Evolutionary conservation across 1,140 invertebrate species (phyloP), one percentile per base, ranked within the genome.

Genomic region (Nixonia krombeini): DNA sequence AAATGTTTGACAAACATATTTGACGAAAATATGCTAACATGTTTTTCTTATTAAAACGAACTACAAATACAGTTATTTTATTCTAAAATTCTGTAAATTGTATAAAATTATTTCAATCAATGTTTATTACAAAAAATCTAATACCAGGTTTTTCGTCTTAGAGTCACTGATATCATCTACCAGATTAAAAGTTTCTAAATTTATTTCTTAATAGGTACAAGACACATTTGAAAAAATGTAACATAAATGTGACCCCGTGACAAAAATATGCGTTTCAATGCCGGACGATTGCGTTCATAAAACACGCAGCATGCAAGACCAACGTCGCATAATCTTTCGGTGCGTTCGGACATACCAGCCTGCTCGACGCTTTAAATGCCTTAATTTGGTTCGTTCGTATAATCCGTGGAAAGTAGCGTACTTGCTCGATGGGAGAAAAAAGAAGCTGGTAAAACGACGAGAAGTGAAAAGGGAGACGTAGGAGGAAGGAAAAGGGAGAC

Each of bases 341-440:
- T 45, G 50, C 59, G 55, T 53, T 69, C 53, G 55, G 52, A 72
- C 56, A 41, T 67, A 61, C 44, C 13, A 41, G 45, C 55, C 53
- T 64, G 56, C 67, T 47, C 52, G 61, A 66, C 71, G 75, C 70
- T 58, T 78, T 79, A 77, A 78, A 72, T 75, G 61, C 70, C 69
- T 77, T 76, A 77, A 78, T 79, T 78, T 77, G 70, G 71, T 76
- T 75, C 71, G 55, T 74, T 73, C 73, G 62, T 70, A 74, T 77
- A 78, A 78, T 78, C 73, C 70, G 58, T 45, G 17, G 7, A 42
- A 44, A 49, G 33, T 13, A 42, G 40, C 17, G 25, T 45, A 8
- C 26, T 49, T 13, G 33, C 33, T 16, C 23, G 46, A 52, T 15
- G 59, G 12, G 33, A 9, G 52, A 58, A 50, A 63, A 37, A 50